Base-by-base conservation (phyloP, 2,113 vertebrate genomes). In the Sinocyclocheilus maitianheensis region DNA sequence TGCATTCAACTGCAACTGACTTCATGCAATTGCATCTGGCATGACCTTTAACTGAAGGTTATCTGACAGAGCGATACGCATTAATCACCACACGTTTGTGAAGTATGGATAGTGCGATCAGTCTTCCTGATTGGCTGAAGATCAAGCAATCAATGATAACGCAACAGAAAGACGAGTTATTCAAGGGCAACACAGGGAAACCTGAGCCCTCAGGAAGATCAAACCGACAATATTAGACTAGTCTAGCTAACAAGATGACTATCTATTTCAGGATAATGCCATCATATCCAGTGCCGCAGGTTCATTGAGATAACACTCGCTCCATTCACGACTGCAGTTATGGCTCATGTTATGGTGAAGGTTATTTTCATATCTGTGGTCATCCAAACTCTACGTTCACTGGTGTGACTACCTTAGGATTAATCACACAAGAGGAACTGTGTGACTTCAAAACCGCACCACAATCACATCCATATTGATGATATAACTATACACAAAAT, bases 341-440 rank as follows among this genome's bases (percentile, higher is more conserved):
- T 89, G 83, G 85, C 63, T 89, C 88, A 85, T 87, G 83, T 85
- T 40, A 87, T 77, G 86, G 65, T 86, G 87, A 83, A 85, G 46
- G 69, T 81, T 89, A 89, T 83, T 81, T 60, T 63, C 83, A 75
- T 82, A 83, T 79, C 78, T 72, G 8, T 72, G 71, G 55, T 80
- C 55, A 87, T 75, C 82, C 62, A 86, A 63, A 77, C 58, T 51
- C 48, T 69, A 82, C 37, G 83, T 81, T 58, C 46, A 24, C 60
- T 71, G 16, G 34, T 37, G 16, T 40, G 77, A 63, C 55, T 62
- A 62, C 58, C 20, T 60, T 62, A 62, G 58, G 4, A 67, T 65
- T 48, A 20, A 18, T 26, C 37, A 81, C 5, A 63, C 30, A 63
- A 14, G 77, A 78, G 24, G 16, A 62, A 24, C 26, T 20, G 18